These are phyloP conservation scores for Halictus ligatus DNA, from an alignment of 2,888 invertebrate genomes.

Conservation along the genomic window DNA sequence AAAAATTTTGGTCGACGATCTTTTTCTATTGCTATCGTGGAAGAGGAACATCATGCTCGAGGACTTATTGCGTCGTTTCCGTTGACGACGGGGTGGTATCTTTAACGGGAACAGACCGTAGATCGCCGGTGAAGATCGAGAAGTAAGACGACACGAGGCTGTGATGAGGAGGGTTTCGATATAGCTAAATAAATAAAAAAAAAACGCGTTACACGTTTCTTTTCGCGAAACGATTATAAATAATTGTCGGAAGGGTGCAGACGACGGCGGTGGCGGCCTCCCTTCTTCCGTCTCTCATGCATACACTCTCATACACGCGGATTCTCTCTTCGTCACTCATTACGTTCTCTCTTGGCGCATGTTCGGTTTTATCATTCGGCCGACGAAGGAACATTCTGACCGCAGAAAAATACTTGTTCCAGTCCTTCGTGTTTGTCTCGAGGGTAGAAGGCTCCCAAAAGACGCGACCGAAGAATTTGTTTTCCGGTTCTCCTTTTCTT, in stretches of 20 bases:
- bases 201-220: constrained; percentile 37
- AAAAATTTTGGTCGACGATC: background rate
- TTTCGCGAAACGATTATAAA: constrained; percentile 63
- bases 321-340: constrained; percentile 6
- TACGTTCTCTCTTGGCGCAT: background rate
- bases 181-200: constrained; percentile 60
- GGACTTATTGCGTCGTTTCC: background rate
- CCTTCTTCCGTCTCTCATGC: constrained; percentile 34
- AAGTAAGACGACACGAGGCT: background rate
- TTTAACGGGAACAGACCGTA: background rate
- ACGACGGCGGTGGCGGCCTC: constrained; percentile 52
- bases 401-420: constrained; percentile 12
- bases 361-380: background rate
- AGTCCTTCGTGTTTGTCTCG: background rate
- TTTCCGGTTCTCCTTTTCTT: too few relatives aligned
- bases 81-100: background rate
- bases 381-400: background rate
- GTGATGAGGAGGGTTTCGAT: constrained; percentile 9
- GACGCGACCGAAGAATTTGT: background rate
- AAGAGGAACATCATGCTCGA: too few relatives aligned
- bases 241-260: constrained; percentile 73
- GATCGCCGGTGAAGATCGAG: background rate
- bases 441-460: background rate
- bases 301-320: background rate
- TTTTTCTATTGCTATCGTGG: background rate